Base-by-base conservation (phyloP, 1,140 invertebrate genomes). In the Zaprionus kolodkinae region DNA sequence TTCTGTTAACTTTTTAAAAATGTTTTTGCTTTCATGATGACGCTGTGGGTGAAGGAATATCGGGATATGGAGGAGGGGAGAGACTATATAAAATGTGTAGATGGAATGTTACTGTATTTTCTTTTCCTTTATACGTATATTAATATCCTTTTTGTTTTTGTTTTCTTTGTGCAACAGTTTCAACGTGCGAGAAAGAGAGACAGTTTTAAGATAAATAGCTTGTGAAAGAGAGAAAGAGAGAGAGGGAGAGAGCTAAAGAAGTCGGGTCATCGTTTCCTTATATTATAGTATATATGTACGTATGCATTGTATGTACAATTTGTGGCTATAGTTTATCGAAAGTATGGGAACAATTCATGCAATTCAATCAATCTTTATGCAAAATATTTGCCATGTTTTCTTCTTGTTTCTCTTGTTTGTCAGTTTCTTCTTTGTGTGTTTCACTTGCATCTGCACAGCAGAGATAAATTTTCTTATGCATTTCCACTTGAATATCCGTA, bases 361-460 rank as follows among this genome's bases (percentile, higher is more conserved):
- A 15, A 40, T 45, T 12, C 35, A 21, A 55, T 12, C 35, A 21
- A 55, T 40, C 36, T 59, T 25, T 36, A 55, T 66, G 72, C 68
- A 72, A 72, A 79, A 76, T 77, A 79, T 77, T 79, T 77, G 75
- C 62, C 13, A 35, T 45, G 38, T 50, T 50, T 12, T 12, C 60
- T n/a, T 30, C 6, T 11, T 6, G 17, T 63, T 59, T 63, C 10
- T 17, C 35, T 43, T 59, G 38, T 73, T 30, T 13, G 12, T 65
- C 7, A 7, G 11, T 62, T 55, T 61, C 35, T 67, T 76, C 54
- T 52, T 59, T 72, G 21, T 72, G 21, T 56, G 36, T 72, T 82
- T 88, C 6, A 88, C 80, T 87, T 88, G 84, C 84, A 80, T 88
- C 84, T 88, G 84, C 84, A 88, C 84, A 88, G 84, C 84, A 88